A percentile compares a stretch with the other conserved stretches of the same genome.
phyloP scores from a whole-genome alignment of 2,797 vertebrate species.

The Adrianichthys oophorus region DNA sequence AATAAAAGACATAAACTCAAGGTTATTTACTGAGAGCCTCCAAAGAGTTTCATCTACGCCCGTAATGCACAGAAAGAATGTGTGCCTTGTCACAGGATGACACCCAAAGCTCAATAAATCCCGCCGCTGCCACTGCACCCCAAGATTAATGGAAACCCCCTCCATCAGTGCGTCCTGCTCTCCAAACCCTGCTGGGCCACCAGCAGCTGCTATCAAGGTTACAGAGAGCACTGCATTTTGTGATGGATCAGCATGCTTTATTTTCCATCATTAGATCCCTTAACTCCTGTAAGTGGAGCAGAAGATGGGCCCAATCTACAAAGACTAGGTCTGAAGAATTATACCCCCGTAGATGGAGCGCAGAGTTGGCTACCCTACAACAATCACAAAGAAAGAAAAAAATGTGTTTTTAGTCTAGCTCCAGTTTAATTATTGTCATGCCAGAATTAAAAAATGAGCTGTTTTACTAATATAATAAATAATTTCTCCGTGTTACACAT shows the following conservation, averaged over 20 bases:
- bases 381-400: constrained; percentile 3
- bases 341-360: constrained; percentile 32
- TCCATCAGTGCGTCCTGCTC: constrained; percentile 26
- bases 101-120: constrained; percentile 77
- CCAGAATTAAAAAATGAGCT: constrained; percentile 14
- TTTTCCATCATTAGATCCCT: constrained; percentile 44
- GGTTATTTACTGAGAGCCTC: constrained; percentile 77
- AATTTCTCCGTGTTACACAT: constrained; percentile 1
- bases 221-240: constrained; percentile 35
- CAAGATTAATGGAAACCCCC: constrained; percentile 68
- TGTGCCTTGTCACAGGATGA: constrained; percentile 73
- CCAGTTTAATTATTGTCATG: constrained; percentile 35
- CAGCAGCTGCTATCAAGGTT: constrained; percentile 65
- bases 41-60: constrained; percentile 57
- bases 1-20: constrained; percentile 68
- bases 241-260: constrained; percentile 55
- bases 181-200: constrained; percentile 13
- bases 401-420: constrained; percentile 23
- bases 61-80: constrained; percentile 73
- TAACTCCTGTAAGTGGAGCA: constrained; percentile 11
- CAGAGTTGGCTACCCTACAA: constrained; percentile 27
- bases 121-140: constrained; percentile 35
- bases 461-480: constrained; percentile 1
- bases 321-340: constrained; percentile 7
- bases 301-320: constrained; percentile 16